Conservation (phyloP, 2,888 invertebrate genomes). For the Tryphoninae sp. region DNA sequence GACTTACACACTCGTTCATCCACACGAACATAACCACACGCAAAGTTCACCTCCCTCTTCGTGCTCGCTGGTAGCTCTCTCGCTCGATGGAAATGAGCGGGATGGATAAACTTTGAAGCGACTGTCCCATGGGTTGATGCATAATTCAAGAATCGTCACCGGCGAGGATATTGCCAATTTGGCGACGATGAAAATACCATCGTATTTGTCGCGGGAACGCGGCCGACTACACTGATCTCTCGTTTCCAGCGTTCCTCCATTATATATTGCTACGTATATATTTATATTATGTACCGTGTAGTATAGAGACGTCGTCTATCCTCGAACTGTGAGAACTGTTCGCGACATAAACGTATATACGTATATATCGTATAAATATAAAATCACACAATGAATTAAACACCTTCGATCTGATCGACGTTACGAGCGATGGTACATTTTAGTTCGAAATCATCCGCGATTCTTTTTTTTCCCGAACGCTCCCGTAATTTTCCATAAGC, state of each 20-base stretch:
- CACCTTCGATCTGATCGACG: slow-evolving; percentile 71
- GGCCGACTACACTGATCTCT: slow-evolving; percentile 64
- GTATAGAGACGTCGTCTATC: slow-evolving; percentile 19
- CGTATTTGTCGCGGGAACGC: slow-evolving; percentile 78
- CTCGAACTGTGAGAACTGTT: slow-evolving; percentile 7
- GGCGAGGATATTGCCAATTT: slow-evolving; percentile 82
- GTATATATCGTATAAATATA: slow-evolving; percentile 28
- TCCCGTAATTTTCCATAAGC: slow-evolving; percentile 44
- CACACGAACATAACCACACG: slow-evolving; percentile 33
- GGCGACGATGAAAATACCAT: slow-evolving; percentile 81
- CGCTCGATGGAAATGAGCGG: slow-evolving; percentile 75
- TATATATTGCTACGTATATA: slow-evolving; percentile 14
- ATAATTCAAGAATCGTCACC: slow-evolving; percentile 81
- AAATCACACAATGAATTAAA: slow-evolving; percentile 77
- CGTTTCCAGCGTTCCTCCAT: slow-evolving; percentile 51
- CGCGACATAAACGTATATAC: slow-evolving; percentile 4
- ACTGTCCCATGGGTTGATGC: slow-evolving; percentile 80
- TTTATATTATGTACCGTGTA: not conserved
- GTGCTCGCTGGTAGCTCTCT: slow-evolving; percentile 53
- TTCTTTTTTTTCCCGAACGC: slow-evolving; percentile 33
- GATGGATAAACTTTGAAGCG: slow-evolving; percentile 81
- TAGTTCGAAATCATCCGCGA: slow-evolving; percentile 13
- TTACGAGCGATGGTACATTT: slow-evolving; percentile 41
- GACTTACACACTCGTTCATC: not conserved
- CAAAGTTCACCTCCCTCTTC: slow-evolving; percentile 15